Conservation (phyloP, 2,888 invertebrate species). For the Folsomia candida region DNA sequence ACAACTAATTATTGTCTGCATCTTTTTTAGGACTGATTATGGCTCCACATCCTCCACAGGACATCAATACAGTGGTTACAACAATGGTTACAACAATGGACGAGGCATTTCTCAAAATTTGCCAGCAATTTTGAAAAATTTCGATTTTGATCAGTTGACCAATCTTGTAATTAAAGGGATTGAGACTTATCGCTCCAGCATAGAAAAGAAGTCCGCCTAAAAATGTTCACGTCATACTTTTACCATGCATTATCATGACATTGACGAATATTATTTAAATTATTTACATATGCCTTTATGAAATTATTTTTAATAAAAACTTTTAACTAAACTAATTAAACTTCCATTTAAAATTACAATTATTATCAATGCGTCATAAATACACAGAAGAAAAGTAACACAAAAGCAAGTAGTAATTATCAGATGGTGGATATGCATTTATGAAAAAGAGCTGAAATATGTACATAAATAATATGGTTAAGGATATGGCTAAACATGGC, state of each 20-base stretch:
- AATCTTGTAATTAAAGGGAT: background rate
- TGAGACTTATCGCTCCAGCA: background rate
- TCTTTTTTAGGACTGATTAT: background rate
- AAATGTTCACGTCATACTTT: background rate
- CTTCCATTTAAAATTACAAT: too few species aligned
- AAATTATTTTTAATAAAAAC: too few species aligned
- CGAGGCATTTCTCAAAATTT: conserved; percentile 16
- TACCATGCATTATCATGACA: background rate
- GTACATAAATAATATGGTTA: too few species aligned
- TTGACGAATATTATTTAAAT: too few species aligned
- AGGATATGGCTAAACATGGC: too few species aligned
- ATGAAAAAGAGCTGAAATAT: too few species aligned
- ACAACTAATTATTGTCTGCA: background rate
- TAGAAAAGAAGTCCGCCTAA: background rate
- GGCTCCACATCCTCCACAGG: background rate
- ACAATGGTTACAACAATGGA: background rate
- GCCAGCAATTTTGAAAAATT: conserved; percentile 6
- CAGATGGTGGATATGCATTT: too few species aligned
- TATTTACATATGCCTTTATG: too few species aligned
- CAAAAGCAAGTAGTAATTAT: too few species aligned
- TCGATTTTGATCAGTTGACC: conserved; percentile 9
- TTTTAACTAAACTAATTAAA: too few species aligned
- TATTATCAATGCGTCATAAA: too few species aligned
- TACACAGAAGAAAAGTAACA: too few species aligned
- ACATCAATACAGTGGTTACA: background rate